Conservation (phyloP, 1,140 invertebrate genomes). For the Halotydeus destructor region DNA sequence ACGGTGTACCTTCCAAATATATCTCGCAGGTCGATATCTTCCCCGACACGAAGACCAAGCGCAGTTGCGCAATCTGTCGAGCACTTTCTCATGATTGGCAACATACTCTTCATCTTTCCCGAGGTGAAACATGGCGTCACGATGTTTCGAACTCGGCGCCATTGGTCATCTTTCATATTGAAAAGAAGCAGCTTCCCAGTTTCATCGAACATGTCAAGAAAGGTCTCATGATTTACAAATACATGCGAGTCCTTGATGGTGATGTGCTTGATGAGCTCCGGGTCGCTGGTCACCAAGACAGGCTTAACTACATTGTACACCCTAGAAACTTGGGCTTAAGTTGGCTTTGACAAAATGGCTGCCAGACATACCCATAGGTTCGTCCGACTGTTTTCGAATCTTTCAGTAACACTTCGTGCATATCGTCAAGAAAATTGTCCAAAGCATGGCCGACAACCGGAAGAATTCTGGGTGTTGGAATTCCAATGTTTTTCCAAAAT, state of each 20-base stretch:
- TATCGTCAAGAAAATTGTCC: too few relatives aligned
- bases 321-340: background rate
- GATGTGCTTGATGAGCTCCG: conserved; percentile 15
- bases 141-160: conserved; percentile 33
- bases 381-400: too few relatives aligned
- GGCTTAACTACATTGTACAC: conserved; percentile 13
- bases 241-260: conserved; percentile 16
- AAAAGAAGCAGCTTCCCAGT: background rate
- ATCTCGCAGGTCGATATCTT: conserved; percentile 3
- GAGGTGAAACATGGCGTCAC: conserved; percentile 35
- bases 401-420: too few relatives aligned
- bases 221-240: conserved; percentile 13
- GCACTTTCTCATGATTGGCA: conserved; percentile 9
- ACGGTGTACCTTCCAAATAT: conserved; percentile 26
- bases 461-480: too few relatives aligned
- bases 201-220: background rate
- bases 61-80: too few relatives aligned
- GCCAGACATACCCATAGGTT: too few relatives aligned
- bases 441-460: too few relatives aligned
- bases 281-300: conserved; percentile 12
- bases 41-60: too few relatives aligned
- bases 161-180: conserved; percentile 24
- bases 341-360: too few relatives aligned
- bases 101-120: conserved; percentile 31
- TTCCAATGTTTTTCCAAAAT: too few relatives aligned